These are phyloP conservation scores for Apeira syringaria DNA, from an alignment of 2,888 invertebrate species.

Conservation along the genomic window DNA sequence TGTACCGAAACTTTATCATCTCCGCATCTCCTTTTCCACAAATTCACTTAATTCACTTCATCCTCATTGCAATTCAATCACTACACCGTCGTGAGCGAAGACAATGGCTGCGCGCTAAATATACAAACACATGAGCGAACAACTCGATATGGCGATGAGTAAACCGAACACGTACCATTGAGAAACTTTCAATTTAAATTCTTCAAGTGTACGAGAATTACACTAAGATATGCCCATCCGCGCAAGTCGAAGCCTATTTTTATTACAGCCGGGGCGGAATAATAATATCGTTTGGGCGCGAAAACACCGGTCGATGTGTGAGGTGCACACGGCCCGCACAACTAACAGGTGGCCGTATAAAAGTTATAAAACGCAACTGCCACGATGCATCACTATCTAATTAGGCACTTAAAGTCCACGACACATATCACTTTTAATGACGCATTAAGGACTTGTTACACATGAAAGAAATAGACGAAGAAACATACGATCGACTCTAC, in stretches of 20 bases:
- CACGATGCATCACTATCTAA: slow-evolving; percentile 45
- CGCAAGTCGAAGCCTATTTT: slow-evolving; percentile 32
- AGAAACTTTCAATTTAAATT: slow-evolving; percentile 68
- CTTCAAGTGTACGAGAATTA: slow-evolving; percentile 42
- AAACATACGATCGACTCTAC: slow-evolving; percentile 47
- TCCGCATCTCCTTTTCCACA: slow-evolving; percentile 58
- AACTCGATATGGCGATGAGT: slow-evolving; percentile 69
- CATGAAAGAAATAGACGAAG: slow-evolving; percentile 20
- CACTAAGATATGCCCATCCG: slow-evolving; percentile 50
- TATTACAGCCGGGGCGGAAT: slow-evolving; percentile 28
- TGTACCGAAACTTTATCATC: slow-evolving; percentile 87
- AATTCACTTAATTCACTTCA: slow-evolving; percentile 38
- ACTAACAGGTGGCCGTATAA: slow-evolving; percentile 56
- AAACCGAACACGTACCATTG: slow-evolving; percentile 67
- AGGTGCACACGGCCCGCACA: slow-evolving; percentile 29
- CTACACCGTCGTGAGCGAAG: slow-evolving; percentile 51
- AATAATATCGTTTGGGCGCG: slow-evolving; percentile 58
- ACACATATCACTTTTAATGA: slow-evolving; percentile 44
- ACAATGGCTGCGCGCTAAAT: slow-evolving; percentile 69
- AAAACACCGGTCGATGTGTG: slow-evolving; percentile 53
- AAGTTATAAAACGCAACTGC: slow-evolving; percentile 44
- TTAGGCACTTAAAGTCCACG: slow-evolving; percentile 36
- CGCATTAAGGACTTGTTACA: slow-evolving; percentile 12
- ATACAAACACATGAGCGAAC: slow-evolving; percentile 58
- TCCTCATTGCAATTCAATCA: slow-evolving; percentile 55